Percentiles rank a stretch among this genome's conserved stretches.
These are phyloP conservation scores for Carettochelys insculpta DNA, from an alignment of 2,113 vertebrate genomes.

Conservation along the genomic window DNA sequence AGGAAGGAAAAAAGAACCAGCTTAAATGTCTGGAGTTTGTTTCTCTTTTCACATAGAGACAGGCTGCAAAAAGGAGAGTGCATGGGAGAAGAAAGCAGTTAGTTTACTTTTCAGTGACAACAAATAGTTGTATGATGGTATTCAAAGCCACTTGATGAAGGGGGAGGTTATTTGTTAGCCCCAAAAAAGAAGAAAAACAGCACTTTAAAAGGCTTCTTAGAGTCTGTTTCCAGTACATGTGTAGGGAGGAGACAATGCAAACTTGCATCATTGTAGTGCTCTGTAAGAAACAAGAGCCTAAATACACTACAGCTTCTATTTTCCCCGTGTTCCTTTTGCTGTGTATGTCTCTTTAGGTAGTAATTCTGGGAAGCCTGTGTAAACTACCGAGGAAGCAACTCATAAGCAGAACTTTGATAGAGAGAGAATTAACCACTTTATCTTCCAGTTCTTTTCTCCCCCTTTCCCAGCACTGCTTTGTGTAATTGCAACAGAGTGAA, in stretches of 20 bases:
- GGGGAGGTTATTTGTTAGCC: background rate
- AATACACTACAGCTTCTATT: background rate
- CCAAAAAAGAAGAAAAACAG: background rate
- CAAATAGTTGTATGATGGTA: background rate
- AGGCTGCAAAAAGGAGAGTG: background rate
- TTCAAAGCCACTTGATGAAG: background rate
- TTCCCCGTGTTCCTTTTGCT: background rate
- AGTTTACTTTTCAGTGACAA: background rate
- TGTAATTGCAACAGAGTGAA: background rate
- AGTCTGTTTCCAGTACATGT: background rate
- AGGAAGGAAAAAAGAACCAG: background rate
- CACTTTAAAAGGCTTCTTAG: background rate
- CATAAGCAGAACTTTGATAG: background rate
- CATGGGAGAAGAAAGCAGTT: background rate
- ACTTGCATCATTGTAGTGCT: background rate
- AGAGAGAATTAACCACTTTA: background rate
- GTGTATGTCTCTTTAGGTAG: background rate
- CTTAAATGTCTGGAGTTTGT: rapidly evolving
- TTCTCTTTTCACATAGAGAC: background rate
- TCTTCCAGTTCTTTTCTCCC: background rate
- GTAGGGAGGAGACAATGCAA: background rate
- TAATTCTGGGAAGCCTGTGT: too few species aligned
- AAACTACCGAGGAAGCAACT: background rate
- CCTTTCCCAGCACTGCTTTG: background rate
- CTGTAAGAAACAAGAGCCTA: background rate